Conservation (phyloP, 2,113 vertebrate genomes). For the Galemys pyrenaicus region DNA sequence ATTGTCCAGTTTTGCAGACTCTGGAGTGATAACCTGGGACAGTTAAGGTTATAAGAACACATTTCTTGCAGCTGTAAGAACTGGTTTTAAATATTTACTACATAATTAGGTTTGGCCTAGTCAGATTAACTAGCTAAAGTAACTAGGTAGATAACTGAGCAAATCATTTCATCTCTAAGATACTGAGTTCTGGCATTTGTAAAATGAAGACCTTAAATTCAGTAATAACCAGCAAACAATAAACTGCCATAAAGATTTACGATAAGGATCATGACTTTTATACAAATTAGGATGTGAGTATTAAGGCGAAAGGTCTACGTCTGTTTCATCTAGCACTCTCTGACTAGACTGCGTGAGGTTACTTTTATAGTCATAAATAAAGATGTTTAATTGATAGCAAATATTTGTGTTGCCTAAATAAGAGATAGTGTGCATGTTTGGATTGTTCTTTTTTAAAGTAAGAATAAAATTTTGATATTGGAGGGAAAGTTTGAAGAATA, state of each 20-base stretch:
- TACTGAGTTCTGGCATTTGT: background rate
- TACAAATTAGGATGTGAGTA: background rate
- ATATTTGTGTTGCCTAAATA: background rate
- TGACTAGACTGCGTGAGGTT: conserved; percentile 26
- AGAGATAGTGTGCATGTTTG: background rate
- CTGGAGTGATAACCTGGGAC: background rate
- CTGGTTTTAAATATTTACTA: background rate
- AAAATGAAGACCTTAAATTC: background rate
- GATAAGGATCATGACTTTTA: background rate
- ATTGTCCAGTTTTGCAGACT: too few species aligned
- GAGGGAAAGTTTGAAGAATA: background rate
- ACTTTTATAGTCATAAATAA: background rate
- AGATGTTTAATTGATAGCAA: background rate
- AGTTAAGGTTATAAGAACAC: background rate
- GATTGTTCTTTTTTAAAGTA: background rate
- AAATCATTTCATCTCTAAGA: background rate
- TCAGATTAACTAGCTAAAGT: background rate
- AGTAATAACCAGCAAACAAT: background rate
- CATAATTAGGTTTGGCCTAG: background rate
- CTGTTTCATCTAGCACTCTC: background rate
- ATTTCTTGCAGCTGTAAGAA: background rate
- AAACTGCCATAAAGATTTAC: conserved; percentile 24
- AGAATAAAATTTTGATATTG: conserved; percentile 9
- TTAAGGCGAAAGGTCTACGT: conserved; percentile 2
- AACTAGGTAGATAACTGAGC: background rate